These are phyloP conservation scores for Saturnia japonica DNA, from an alignment of 2,888 invertebrate genomes.

Conservation along the genomic window DNA sequence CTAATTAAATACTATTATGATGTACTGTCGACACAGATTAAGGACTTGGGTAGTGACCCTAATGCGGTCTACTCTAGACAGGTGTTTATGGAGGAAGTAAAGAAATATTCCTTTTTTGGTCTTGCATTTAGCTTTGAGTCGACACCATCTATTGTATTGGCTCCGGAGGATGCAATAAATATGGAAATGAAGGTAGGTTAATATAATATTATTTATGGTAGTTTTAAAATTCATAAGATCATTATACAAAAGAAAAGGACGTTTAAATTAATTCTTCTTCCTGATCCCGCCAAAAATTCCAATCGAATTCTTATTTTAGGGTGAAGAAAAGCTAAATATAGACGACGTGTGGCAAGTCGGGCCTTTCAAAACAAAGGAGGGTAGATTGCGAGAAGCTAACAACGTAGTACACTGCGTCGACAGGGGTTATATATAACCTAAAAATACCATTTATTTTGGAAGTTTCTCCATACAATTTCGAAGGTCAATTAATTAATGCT, in stretches of 20 bases:
- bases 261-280: too few relatives aligned
- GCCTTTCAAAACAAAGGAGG: slow-evolving; percentile 82
- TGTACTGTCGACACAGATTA: slow-evolving; percentile 77
- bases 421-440: slow-evolving; percentile 77
- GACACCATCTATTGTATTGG: slow-evolving; percentile 79
- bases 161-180: slow-evolving; percentile 80
- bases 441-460: not conserved
- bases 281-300: too few relatives aligned
- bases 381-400: slow-evolving; percentile 83
- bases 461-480: too few relatives aligned
- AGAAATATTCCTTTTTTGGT: slow-evolving; percentile 81
- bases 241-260: too few relatives aligned
- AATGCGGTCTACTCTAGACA: slow-evolving; percentile 76
- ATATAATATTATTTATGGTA: slow-evolving; percentile 1
- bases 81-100: slow-evolving; percentile 77
- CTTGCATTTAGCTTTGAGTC: slow-evolving; percentile 83
- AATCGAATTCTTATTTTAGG: slow-evolving; percentile 53
- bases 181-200: slow-evolving; percentile 80
- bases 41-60: slow-evolving; percentile 83
- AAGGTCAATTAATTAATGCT: too few relatives aligned
- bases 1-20: slow-evolving; percentile 83
- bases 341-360: slow-evolving; percentile 84
- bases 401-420: slow-evolving; percentile 85
- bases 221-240: slow-evolving; percentile 12
- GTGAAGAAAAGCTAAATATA: slow-evolving; percentile 79